Percentiles rank a stretch among this genome's conserved stretches.
Evolutionary conservation across 2,113 vertebrate species (phyloP).

Genomic region (Pithys albifrons): DNA sequence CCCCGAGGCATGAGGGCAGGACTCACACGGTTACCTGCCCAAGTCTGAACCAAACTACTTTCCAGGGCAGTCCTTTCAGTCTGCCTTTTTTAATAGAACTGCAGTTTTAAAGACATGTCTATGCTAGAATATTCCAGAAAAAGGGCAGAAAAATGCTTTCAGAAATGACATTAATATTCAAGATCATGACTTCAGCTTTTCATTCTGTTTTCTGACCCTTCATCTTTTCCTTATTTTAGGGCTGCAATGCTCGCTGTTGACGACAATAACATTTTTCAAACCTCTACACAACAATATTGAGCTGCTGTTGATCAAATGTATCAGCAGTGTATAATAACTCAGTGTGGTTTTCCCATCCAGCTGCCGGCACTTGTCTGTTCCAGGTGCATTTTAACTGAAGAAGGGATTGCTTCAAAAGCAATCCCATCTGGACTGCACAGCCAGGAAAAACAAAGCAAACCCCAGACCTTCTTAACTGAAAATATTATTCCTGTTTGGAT

Average conservation of each 20-base stretch:
- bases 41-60: background rate
- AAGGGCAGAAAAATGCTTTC: background rate
- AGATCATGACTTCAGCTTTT: background rate
- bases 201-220: background rate
- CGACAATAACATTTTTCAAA: background rate
- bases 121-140: background rate
- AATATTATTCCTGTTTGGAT: constrained; percentile 33
- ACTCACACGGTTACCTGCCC: background rate
- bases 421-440: background rate
- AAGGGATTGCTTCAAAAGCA: constrained; percentile 49
- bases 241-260: background rate
- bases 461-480: constrained; percentile 28
- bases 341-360: background rate
- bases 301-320: background rate
- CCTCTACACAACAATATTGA: constrained; percentile 28
- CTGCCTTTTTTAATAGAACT: background rate
- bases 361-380: background rate
- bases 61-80: background rate
- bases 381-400: constrained; percentile 13
- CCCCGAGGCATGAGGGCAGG: rapidly evolving
- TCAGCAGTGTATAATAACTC: background rate
- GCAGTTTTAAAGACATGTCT: background rate
- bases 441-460: background rate
- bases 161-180: background rate
- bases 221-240: background rate